Base-by-base conservation (phyloP, 2,888 invertebrate genomes). In the Apoda limacodes region DNA sequence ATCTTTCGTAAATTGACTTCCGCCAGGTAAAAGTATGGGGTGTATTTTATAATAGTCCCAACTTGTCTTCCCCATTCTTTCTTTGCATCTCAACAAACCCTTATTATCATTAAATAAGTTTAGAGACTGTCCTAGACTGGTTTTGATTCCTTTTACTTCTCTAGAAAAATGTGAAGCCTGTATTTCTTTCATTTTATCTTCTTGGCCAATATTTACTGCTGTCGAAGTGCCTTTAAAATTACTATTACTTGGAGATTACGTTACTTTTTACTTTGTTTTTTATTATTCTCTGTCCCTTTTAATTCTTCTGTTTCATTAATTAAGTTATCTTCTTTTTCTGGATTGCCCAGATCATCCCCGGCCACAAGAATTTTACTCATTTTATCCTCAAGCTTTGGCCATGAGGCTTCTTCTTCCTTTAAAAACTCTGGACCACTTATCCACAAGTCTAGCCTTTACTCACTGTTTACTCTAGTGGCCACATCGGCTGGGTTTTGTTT, bases 71-170 rank as follows among this genome's bases (percentile, higher is more conserved):
- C 13, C 6, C 13, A 41, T 15, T 2, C 43, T 28, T 5, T 43
- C 43, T 27, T 17, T 25, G 14, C 42, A 43, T 21, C 45, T 19
- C 0, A 46, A 13, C 6, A 46, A 3, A 5, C 36, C 36, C 15
- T 41, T 25, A 5, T 19, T 13, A 13, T 43, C 43, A n/a, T 20
- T 11, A 10, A 35, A 43, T 4, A 46, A 14, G 3, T 25, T 25
- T 13, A 46, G 14, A 13, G 30, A 39, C 3, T 37, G 22, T 4
- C 25, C 13, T 23, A 42, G 24, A 22, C 31, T 12, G 1, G 45
- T 43, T 13, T 11, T 22, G 7, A 29, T 35, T 1, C 39, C 39
- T 20, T 11, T n/a, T 4, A 28, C 3, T 28, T 37, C 41, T 6
- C 37, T 14, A 9, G 32, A 30, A 19, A 30, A 41, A 13, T 32